phyloP scores from a whole-genome alignment of 2,113 vertebrate genomes.

The Amazona guildingii region DNA sequence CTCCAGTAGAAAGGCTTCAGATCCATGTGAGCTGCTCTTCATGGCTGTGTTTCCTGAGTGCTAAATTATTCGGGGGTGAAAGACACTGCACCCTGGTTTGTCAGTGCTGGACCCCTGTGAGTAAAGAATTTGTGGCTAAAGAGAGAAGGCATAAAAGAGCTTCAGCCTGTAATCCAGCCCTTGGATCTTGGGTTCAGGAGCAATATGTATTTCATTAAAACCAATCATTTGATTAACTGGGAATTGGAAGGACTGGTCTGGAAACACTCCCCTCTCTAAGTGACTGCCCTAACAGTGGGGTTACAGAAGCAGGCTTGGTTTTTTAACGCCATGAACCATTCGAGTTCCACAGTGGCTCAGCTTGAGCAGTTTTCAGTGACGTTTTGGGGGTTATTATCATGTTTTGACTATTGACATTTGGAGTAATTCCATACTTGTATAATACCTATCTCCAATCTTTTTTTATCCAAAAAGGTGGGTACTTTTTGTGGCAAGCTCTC shows the following conservation, averaged over 20 bases:
- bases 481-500: background rate
- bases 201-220: background rate
- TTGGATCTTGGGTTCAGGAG: background rate
- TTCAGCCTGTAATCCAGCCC: background rate
- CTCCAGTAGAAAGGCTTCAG: background rate
- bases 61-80: background rate
- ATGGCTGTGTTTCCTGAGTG: background rate
- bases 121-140: background rate
- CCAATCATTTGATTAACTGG: background rate
- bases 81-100: background rate
- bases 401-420: background rate
- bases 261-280: background rate
- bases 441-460: background rate
- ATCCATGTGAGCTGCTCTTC: background rate
- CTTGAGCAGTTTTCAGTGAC: background rate
- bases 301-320: background rate
- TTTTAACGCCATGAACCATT: background rate
- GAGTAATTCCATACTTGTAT: background rate
- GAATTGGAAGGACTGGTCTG: background rate
- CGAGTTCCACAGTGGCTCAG: background rate
- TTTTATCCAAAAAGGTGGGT: background rate
- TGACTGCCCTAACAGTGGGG: background rate
- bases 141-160: background rate
- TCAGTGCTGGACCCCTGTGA: background rate
- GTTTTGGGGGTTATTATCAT: background rate